Percentiles rank a stretch among this genome's conserved stretches.
phyloP scores from a whole-genome alignment of 2,113 vertebrate genomes.

The Aegotheles bennettii region DNA sequence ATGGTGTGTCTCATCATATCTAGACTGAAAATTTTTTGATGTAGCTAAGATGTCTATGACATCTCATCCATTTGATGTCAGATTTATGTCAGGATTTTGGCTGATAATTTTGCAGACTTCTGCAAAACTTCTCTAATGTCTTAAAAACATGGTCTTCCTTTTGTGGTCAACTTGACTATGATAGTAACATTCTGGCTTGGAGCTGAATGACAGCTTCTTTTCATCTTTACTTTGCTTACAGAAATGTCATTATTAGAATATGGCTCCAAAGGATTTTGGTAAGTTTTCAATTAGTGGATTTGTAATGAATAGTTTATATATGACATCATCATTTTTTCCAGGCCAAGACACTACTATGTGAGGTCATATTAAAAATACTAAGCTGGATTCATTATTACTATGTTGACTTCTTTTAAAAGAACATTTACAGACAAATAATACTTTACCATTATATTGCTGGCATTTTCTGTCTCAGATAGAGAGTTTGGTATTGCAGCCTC shows the following conservation, averaged over 20 bases:
- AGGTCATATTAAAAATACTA: not conserved
- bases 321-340: slow-evolving; percentile 10
- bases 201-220: not conserved
- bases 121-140: not conserved
- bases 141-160: not conserved
- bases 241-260: not conserved
- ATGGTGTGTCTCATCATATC: not conserved
- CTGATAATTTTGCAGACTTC: not conserved
- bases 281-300: slow-evolving; percentile 29
- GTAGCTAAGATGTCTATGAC: not conserved
- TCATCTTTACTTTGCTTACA: not conserved
- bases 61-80: not conserved
- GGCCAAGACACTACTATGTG: slow-evolving; percentile 10
- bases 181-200: not conserved
- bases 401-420: not conserved
- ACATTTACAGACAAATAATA: not conserved
- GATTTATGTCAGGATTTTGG: not conserved
- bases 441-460: not conserved
- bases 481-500: not conserved
- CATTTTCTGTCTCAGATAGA: not conserved
- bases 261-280: not conserved
- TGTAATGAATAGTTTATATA: slow-evolving; percentile 34
- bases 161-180: not conserved
- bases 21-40: not conserved
- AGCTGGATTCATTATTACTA: not conserved